Conservation (phyloP, 2,113 vertebrate species). For the Archocentrus centrarchus region DNA sequence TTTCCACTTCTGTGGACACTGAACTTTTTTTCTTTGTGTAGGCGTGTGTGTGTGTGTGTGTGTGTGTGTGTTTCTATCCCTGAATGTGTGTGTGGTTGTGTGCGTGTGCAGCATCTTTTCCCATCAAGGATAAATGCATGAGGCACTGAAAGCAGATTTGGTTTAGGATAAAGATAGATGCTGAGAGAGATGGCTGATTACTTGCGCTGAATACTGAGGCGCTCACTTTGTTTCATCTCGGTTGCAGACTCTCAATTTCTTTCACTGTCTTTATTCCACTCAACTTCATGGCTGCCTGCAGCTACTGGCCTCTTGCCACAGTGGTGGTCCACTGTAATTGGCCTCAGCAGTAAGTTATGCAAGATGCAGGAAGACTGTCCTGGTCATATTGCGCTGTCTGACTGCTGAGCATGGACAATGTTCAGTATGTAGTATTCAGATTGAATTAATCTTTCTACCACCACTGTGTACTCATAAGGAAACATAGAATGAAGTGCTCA, state of each 20-base stretch:
- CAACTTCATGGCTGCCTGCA: conserved; percentile 50
- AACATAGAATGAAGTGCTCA: not conserved
- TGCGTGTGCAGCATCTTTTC: conserved; percentile 23
- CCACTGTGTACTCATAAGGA: not conserved
- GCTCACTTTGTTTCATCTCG: conserved; percentile 67
- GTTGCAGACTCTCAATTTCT: conserved; percentile 50
- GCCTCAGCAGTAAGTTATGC: conserved; percentile 19
- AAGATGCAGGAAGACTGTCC: conserved; percentile 27
- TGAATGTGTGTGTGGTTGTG: conserved; percentile 27
- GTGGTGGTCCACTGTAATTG: conserved; percentile 42
- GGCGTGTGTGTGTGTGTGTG: not conserved
- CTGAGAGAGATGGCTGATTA: conserved; percentile 64
- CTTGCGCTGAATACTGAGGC: conserved; percentile 65
- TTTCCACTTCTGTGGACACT: conserved; percentile 50
- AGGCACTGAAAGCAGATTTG: conserved; percentile 60
- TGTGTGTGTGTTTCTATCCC: not conserved
- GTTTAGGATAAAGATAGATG: conserved; percentile 69
- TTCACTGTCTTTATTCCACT: conserved; percentile 51
- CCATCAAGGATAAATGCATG: conserved; percentile 46
- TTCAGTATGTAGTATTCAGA: not conserved
- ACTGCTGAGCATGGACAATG: not conserved
- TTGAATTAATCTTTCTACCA: not conserved
- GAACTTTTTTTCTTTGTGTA: conserved; percentile 7
- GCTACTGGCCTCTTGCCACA: conserved; percentile 45
- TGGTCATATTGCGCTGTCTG: conserved; percentile 4